Evolutionary conservation across 2,113 vertebrate species (phyloP).

Genomic region (Kryptolebias marmoratus): DNA sequence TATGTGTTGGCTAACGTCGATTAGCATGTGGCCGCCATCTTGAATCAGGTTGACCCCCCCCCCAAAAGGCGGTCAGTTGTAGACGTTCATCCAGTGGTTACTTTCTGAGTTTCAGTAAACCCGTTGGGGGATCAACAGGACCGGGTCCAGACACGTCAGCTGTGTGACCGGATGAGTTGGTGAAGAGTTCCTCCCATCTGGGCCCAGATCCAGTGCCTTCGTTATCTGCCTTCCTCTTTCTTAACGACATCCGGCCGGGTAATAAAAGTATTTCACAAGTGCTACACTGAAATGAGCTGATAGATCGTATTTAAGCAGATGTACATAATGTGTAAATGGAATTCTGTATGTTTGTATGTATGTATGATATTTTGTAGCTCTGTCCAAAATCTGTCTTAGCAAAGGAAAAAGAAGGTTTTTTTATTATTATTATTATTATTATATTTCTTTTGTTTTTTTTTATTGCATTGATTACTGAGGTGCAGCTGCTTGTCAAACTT

Average conservation of each 20-base stretch:
- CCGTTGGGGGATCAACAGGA: not conserved
- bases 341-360: conserved; percentile 48
- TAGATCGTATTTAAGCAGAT: conserved; percentile 67
- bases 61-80: too few relatives aligned
- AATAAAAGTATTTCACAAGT: conserved; percentile 74
- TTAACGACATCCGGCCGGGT: conserved; percentile 40
- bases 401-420: conserved; percentile 21
- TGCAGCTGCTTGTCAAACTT: conserved; percentile 55
- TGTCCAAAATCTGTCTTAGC: conserved; percentile 29
- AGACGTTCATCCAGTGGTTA: too few relatives aligned
- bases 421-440: not conserved
- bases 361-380: conserved; percentile 59
- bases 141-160: not conserved
- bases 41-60: too few relatives aligned
- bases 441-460: conserved; percentile 15
- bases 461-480: conserved; percentile 51
- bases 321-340: conserved; percentile 74
- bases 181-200: conserved; percentile 22
- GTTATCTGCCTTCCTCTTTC: conserved; percentile 8
- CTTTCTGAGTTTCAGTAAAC: too few relatives aligned
- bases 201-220: conserved; percentile 60
- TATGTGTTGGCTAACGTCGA: too few relatives aligned
- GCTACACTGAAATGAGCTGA: conserved; percentile 77
- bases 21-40: too few relatives aligned
- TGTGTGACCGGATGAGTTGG: not conserved